Conservation (phyloP, 2,797 vertebrate species). For the Crocodylus rhombifer region DNA sequence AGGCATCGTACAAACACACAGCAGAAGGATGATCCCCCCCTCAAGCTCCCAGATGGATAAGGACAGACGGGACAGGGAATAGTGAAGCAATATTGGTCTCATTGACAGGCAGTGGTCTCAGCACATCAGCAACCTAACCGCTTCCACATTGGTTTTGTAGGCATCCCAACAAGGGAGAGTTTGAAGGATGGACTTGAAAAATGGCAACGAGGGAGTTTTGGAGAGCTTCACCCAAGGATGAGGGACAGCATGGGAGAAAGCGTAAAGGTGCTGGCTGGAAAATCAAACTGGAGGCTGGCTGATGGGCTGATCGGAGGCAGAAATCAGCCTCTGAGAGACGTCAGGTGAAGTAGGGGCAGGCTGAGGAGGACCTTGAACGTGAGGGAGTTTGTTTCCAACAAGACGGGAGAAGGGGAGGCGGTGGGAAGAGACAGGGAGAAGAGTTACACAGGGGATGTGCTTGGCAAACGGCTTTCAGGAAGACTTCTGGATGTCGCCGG, state of each 20-base stretch:
- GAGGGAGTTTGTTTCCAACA: neutral
- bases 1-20: neutral
- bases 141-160: neutral
- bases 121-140: neutral
- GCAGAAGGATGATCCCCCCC: neutral
- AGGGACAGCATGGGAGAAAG: neutral
- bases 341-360: conserved; percentile 23
- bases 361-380: conserved; percentile 33
- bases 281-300: conserved; percentile 49
- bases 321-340: neutral
- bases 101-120: neutral
- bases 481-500: too few species aligned
- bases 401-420: neutral
- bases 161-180: neutral
- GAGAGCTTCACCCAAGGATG: conserved; percentile 10
- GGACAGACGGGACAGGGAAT: accelerated
- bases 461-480: too few species aligned
- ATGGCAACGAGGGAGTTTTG: neutral
- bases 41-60: neutral
- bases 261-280: conserved; percentile 42
- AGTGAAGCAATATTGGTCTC: neutral
- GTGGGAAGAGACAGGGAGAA: neutral
- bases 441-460: too few species aligned
- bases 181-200: neutral
- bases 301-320: neutral